These are phyloP conservation scores for Leptinotarsa juncta DNA, from an alignment of 2,888 invertebrate species.

Conservation along the genomic window DNA sequence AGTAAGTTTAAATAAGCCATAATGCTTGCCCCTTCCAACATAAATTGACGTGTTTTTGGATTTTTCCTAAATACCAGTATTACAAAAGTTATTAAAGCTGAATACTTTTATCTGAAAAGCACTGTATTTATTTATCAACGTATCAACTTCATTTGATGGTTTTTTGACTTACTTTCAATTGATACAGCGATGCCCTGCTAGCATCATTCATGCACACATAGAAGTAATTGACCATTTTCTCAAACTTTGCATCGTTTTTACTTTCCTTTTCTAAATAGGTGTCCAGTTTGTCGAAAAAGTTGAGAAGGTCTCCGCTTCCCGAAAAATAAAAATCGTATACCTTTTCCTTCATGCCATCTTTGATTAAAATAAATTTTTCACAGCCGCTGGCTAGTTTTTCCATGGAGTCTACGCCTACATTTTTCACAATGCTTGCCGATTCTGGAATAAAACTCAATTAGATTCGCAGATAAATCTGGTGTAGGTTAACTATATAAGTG, in stretches of 20 bases:
- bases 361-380: background rate
- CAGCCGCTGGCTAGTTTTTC: conserved; percentile 10
- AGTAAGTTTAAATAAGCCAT: too few species aligned
- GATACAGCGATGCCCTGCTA: background rate
- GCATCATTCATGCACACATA: conserved; percentile 18
- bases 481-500: too few species aligned
- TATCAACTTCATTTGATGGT: too few species aligned
- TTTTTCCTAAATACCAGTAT: too few species aligned
- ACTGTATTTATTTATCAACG: too few species aligned
- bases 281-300: conserved; percentile 3
- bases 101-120: too few species aligned
- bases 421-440: background rate
- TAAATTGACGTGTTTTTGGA: too few species aligned
- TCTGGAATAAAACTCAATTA: background rate
- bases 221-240: background rate
- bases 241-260: background rate
- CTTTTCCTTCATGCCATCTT: background rate
- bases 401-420: background rate
- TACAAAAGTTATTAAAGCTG: too few species aligned
- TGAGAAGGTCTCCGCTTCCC: conserved; percentile 5
- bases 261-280: background rate
- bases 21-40: too few species aligned
- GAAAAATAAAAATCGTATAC: conserved; percentile 14
- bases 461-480: background rate
- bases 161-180: background rate